Conservation (phyloP, 2,797 vertebrate species). For the Cirrhinus molitorella region DNA sequence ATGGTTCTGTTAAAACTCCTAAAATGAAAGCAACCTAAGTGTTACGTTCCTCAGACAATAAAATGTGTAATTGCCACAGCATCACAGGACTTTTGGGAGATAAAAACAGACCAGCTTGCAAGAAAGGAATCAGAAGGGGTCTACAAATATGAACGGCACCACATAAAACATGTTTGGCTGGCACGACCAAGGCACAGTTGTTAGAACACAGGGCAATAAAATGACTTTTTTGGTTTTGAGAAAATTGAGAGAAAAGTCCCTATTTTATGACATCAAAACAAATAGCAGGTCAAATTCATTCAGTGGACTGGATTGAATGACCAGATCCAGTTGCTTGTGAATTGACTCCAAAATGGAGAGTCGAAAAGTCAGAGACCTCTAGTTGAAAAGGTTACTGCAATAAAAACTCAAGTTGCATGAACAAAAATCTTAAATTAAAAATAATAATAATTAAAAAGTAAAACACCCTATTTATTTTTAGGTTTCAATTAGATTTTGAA, state of each 20-base stretch:
- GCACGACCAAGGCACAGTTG: slow-evolving; percentile 55
- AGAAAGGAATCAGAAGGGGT: slow-evolving; percentile 46
- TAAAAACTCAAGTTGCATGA: neutral
- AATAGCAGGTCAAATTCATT: neutral
- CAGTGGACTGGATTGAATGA: slow-evolving; percentile 8
- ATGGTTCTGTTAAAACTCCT: slow-evolving; percentile 29
- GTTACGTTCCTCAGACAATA: slow-evolving; percentile 52
- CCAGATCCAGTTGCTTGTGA: slow-evolving; percentile 9
- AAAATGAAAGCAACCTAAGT: slow-evolving; percentile 46
- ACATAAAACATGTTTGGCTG: slow-evolving; percentile 53
- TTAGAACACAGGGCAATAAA: slow-evolving; percentile 57
- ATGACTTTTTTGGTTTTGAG: slow-evolving; percentile 46
- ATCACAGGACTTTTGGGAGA: slow-evolving; percentile 48
- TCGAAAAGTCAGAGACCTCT: slow-evolving; percentile 19
- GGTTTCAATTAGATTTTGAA: slow-evolving; percentile 11
- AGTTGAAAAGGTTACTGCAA: neutral
- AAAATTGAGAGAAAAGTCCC: slow-evolving; percentile 24
- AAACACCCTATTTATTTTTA: neutral
- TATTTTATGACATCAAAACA: slow-evolving; percentile 20
- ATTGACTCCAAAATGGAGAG: slow-evolving; percentile 11
- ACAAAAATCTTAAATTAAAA: neutral
- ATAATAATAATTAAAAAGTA: neutral
- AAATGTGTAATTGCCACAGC: slow-evolving; percentile 50
- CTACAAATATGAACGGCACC: slow-evolving; percentile 45
- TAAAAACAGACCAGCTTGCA: slow-evolving; percentile 49